A percentile compares a stretch with the other conserved stretches of the same genome.
These are phyloP conservation scores for Chionodraco myersi DNA, from an alignment of 2,113 vertebrate species.

Conservation along the genomic window DNA sequence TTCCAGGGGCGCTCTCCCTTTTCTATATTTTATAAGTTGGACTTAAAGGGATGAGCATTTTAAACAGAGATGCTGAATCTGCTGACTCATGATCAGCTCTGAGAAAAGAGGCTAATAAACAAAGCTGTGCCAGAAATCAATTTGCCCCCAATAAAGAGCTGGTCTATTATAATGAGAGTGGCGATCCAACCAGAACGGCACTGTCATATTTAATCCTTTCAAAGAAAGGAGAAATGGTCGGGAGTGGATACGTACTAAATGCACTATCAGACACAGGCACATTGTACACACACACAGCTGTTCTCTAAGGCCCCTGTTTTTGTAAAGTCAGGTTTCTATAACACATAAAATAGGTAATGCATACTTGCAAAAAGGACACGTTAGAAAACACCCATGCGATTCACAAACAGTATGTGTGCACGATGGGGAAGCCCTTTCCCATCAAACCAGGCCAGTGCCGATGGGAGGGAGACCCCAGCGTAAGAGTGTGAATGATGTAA, in stretches of 20 bases:
- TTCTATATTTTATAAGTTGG: constrained; percentile 54
- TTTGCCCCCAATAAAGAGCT: constrained; percentile 69
- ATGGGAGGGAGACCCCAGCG: constrained; percentile 54
- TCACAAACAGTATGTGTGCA: constrained; percentile 17
- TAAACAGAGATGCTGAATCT: constrained; percentile 53
- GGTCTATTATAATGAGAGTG: constrained; percentile 63
- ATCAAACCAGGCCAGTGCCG: constrained; percentile 13
- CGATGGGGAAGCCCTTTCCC: constrained; percentile 45
- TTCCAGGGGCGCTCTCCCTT: constrained; percentile 20
- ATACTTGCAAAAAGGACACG: neutral
- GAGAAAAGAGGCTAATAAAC: constrained; percentile 69
- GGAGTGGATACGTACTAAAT: constrained; percentile 11
- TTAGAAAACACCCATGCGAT: constrained; percentile 1
- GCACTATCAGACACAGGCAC: neutral
- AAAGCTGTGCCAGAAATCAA: constrained; percentile 66
- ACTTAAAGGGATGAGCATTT: constrained; percentile 23
- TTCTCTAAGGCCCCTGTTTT: neutral
- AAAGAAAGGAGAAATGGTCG: constrained; percentile 39
- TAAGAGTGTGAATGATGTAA: constrained; percentile 46
- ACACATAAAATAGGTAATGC: neutral
- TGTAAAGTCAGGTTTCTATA: neutral
- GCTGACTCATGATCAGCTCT: constrained; percentile 69
- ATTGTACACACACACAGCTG: neutral
- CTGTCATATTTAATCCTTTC: constrained; percentile 67
- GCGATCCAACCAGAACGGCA: constrained; percentile 55